Evolutionary conservation across 2,888 invertebrate species (phyloP), one percentile per base, ranked within the genome.

Genomic region (Sipha maydis): DNA sequence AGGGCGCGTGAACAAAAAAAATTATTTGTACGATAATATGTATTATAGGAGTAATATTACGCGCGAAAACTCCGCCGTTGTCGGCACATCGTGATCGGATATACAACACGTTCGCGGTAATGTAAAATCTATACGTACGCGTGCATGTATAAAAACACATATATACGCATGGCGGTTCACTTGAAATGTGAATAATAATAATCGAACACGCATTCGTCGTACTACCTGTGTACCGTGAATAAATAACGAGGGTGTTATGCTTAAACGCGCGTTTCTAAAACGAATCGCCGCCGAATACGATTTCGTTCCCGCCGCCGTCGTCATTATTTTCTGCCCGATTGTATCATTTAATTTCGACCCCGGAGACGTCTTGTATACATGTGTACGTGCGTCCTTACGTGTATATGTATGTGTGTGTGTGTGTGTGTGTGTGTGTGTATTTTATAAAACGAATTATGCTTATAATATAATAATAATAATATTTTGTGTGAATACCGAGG

Each of bases 241-340:
- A 88, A 88, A 80, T 82, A 88, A 88, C 88, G 75, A 88, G 88
- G 75, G 88, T 88, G 86, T 88, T 88, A 86, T 79, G 86, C 79
- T 86, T 79, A 86, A 80, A 88, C 80, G 80, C 80, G 86, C 73
- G 80, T 88, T 88, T 82, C 88, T 75, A 88, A 88, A 88, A 88
- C 88, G 88, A 88, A 88, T 88, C 88, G 86, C 28, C 28, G 76
- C 61, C 83, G 83, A 28, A 61, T 38, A 31, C 79, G 73, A 38
- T 79, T 88, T 88, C 17, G 54, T 85, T 71, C 78, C 69, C 86
- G 79, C 77, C 85, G 79, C 69, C 71, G 78, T 28, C 69, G 79
- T 79, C 71, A 73, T 86, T 79, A 86, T 88, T 88, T 88, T 88
- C 75, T 88, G 88, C 88, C 61, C 82, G 82, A 88, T 80, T 67